phyloP scores from a whole-genome alignment of 2,113 vertebrate genomes.

The Turdus rufiventris region DNA sequence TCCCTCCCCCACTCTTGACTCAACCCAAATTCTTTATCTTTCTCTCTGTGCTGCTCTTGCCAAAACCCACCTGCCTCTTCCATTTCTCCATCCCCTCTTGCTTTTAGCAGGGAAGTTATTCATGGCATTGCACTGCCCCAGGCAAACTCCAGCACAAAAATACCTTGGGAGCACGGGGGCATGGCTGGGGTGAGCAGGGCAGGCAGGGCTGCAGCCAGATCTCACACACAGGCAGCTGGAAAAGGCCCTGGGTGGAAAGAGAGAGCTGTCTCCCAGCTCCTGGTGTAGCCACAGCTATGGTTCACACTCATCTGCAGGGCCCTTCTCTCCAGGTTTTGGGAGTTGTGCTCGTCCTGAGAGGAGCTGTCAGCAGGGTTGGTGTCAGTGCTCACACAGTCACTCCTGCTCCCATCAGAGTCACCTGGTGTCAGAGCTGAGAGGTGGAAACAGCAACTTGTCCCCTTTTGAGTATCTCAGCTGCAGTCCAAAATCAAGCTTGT shows the following conservation, averaged over 20 bases:
- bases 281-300: neutral
- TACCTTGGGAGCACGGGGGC: conserved; percentile 49
- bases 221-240: neutral
- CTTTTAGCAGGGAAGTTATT: conserved; percentile 46
- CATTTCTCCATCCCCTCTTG: neutral
- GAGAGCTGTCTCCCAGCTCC: neutral
- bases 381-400: neutral
- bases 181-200: conserved; percentile 47
- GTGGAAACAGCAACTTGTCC: neutral
- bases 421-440: neutral
- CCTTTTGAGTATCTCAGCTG: neutral
- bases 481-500: neutral
- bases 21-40: neutral
- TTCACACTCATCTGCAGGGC: neutral
- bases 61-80: neutral
- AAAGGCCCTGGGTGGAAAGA: neutral
- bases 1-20: neutral
- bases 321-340: neutral
- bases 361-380: neutral
- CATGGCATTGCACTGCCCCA: conserved; percentile 50
- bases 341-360: neutral
- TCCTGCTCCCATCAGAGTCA: neutral
- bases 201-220: neutral
- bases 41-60: neutral
- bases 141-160: conserved; percentile 32